phyloP scores from a whole-genome alignment of 2,888 invertebrate species.

The Hirtodrosophila histrioides region DNA sequence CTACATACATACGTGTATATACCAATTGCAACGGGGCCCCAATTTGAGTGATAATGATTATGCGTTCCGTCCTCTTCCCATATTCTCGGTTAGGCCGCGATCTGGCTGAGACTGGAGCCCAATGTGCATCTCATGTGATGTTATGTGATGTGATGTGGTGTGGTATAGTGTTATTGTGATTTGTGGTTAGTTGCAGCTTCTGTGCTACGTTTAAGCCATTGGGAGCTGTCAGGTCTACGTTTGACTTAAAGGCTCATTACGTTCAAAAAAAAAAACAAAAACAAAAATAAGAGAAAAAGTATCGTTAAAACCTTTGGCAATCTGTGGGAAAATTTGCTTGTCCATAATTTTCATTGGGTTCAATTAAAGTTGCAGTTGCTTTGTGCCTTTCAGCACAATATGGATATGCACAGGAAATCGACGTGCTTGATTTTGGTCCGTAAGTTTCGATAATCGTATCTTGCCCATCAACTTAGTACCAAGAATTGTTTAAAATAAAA shows the following conservation, averaged over 20 bases:
- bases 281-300: constrained; percentile 18
- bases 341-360: constrained; percentile 70
- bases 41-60: constrained; percentile 76
- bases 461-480: too few species aligned
- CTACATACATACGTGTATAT: constrained; percentile 15
- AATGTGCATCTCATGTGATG: neutral
- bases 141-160: constrained; percentile 15
- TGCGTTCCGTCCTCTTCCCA: constrained; percentile 62
- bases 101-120: constrained; percentile 7
- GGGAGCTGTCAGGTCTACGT: constrained; percentile 70
- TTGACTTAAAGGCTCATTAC: constrained; percentile 77
- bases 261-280: constrained; percentile 20
- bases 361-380: constrained; percentile 59
- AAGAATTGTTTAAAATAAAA: too few species aligned
- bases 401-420: constrained; percentile 57
- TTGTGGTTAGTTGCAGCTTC: constrained; percentile 78
- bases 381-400: constrained; percentile 45
- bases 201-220: constrained; percentile 75
- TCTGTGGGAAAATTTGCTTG: constrained; percentile 72
- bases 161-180: constrained; percentile 67
- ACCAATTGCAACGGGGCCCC: constrained; percentile 60
- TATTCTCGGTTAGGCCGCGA: constrained; percentile 39
- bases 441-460: neutral
- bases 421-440: constrained; percentile 18
- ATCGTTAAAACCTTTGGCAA: constrained; percentile 67